Evolutionary conservation across 2,888 invertebrate species (phyloP).

Genomic region (Podotricha telesiphe): DNA sequence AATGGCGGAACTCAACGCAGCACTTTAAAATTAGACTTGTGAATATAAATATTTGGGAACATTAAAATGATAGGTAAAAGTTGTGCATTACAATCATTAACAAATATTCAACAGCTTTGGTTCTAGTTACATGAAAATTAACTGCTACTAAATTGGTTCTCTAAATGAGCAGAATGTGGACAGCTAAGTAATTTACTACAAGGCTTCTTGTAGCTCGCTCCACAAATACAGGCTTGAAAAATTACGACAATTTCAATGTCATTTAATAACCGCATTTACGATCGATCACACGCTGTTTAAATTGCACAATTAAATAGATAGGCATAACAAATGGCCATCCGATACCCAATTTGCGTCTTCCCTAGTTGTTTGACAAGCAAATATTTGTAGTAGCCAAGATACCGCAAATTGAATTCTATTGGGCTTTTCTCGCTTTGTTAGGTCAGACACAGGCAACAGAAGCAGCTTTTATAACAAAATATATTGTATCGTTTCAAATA

Average conservation of each 20-base stretch:
- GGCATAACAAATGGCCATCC: slow-evolving; percentile 23
- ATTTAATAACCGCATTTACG: background rate
- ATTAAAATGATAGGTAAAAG: too few species aligned
- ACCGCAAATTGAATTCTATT: slow-evolving; percentile 45
- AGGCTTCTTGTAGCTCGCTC: too few species aligned
- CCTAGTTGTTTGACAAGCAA: slow-evolving; percentile 41
- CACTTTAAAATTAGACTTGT: too few species aligned
- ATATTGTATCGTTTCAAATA: slow-evolving; percentile 9
- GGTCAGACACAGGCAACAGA: slow-evolving; percentile 18
- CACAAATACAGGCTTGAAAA: too few species aligned
- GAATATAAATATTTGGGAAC: too few species aligned
- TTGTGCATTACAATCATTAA: too few species aligned
- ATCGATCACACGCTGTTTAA: slow-evolving; percentile 3
- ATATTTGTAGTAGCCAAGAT: slow-evolving; percentile 41
- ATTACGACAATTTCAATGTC: background rate
- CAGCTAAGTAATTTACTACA: too few species aligned
- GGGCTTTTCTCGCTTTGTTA: slow-evolving; percentile 38
- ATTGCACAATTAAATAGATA: slow-evolving; percentile 12
- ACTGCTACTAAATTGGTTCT: too few species aligned
- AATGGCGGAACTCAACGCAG: too few species aligned
- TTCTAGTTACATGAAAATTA: too few species aligned
- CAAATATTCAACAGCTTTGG: too few species aligned
- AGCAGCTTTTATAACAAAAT: slow-evolving; percentile 1
- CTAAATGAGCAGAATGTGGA: too few species aligned
- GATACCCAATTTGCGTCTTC: slow-evolving; percentile 39